phyloP scores from a whole-genome alignment of 2,113 vertebrate species.

The Ciconia maguari region DNA sequence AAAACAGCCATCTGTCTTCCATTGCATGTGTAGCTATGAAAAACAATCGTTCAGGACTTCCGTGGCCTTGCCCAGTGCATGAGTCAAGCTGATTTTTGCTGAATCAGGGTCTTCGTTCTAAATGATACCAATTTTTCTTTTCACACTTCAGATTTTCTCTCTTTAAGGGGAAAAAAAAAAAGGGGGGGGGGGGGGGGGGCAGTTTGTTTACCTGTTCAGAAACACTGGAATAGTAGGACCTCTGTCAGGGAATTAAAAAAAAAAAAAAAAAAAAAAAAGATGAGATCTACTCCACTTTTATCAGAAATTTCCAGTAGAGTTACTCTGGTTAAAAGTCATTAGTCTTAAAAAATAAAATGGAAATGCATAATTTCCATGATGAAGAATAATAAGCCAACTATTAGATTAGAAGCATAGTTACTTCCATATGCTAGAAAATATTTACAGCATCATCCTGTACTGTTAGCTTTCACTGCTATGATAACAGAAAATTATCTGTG shows the following conservation, averaged over 20 bases:
- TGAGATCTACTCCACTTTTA: background rate
- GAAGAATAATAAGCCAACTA: background rate
- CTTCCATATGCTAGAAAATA: background rate
- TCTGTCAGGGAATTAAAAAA: background rate
- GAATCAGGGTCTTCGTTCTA: conserved; percentile 34
- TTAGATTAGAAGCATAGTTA: background rate
- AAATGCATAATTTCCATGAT: background rate
- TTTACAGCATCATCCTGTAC: background rate
- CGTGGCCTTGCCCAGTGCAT: background rate
- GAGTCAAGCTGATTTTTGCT: conserved; percentile 18
- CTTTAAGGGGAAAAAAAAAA: background rate
- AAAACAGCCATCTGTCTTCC: background rate
- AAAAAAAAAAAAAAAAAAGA: background rate
- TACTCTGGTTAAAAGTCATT: background rate
- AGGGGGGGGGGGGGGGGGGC: rapidly evolving
- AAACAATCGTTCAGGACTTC: background rate
- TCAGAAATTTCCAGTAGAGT: background rate
- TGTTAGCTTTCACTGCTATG: background rate
- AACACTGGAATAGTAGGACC: background rate
- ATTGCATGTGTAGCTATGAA: background rate
- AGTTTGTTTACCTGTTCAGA: conserved; percentile 7
- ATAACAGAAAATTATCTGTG: background rate
- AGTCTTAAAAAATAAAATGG: background rate
- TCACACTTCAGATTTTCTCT: background rate
- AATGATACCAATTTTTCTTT: conserved; percentile 55